Conservation (phyloP, 2,888 invertebrate species). For the Rhagonycha lutea region DNA sequence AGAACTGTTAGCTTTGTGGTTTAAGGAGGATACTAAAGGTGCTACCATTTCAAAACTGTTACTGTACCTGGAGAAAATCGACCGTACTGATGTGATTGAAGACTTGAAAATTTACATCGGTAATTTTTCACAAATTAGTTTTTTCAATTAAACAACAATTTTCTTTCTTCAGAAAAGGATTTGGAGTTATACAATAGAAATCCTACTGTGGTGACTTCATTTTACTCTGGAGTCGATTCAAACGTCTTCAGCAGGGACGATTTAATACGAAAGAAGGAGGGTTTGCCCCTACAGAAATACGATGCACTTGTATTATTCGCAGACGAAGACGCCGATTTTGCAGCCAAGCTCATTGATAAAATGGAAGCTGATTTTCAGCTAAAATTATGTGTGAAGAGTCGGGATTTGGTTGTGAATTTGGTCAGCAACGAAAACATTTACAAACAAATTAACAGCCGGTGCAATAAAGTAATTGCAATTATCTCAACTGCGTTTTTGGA, state of each 20-base stretch:
- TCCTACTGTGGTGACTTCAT: neutral
- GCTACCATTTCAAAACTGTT: slow-evolving; percentile 65
- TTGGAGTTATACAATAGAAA: neutral
- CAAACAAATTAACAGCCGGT: slow-evolving; percentile 74
- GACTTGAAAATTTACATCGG: slow-evolving; percentile 64
- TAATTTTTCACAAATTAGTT: slow-evolving; percentile 38
- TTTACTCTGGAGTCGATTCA: slow-evolving; percentile 26
- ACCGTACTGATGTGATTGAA: slow-evolving; percentile 76
- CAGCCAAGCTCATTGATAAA: slow-evolving; percentile 64
- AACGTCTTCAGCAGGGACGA: slow-evolving; percentile 45
- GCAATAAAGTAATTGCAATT: slow-evolving; percentile 78
- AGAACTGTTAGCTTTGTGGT: neutral
- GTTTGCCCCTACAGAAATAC: slow-evolving; percentile 62
- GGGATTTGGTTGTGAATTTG: slow-evolving; percentile 72
- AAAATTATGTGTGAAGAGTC: slow-evolving; percentile 74
- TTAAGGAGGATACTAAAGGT: slow-evolving; percentile 40
- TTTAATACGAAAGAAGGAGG: slow-evolving; percentile 37
- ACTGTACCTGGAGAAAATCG: slow-evolving; percentile 66
- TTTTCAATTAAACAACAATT: neutral
- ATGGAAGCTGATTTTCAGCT: slow-evolving; percentile 66
- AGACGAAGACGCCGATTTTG: slow-evolving; percentile 73
- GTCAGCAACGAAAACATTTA: slow-evolving; percentile 76
- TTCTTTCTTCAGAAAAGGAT: neutral
- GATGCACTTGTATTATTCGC: slow-evolving; percentile 81
- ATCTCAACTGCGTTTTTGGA: slow-evolving; percentile 76